Conservation (phyloP, 2,888 invertebrate genomes). For the Zaprionus bogoriensis region DNA sequence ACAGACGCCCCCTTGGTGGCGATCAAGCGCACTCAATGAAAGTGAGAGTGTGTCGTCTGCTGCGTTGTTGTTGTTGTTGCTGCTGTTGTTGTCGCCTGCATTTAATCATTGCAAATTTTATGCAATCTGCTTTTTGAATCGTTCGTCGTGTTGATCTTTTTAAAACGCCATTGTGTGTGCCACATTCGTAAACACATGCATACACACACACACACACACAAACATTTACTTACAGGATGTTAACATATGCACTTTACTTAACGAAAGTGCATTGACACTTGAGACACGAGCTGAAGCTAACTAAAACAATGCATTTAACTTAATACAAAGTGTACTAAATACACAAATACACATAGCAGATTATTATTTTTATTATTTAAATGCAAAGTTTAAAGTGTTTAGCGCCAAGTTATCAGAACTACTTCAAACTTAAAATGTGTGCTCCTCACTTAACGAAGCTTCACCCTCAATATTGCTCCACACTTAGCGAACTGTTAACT, state of each 20-base stretch:
- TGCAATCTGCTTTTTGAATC: constrained; percentile 62
- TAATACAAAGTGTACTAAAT: constrained; percentile 1
- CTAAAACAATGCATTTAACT: no score
- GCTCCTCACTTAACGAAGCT: constrained; percentile 9
- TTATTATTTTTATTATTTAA: no score
- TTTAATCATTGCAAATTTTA: constrained; percentile 76
- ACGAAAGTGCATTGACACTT: constrained; percentile 64
- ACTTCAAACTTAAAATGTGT: no score
- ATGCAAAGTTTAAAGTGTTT: no score
- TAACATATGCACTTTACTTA: constrained; percentile 28
- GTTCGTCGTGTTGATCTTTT: constrained; percentile 55
- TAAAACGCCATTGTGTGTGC: constrained; percentile 51
- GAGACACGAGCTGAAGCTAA: constrained; percentile 2
- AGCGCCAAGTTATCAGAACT: no score
- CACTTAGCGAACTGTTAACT: not conserved
- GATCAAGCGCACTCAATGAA: constrained; percentile 43
- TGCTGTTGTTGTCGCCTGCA: constrained; percentile 40
- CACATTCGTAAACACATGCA: no score
- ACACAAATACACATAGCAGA: no score
- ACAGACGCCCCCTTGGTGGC: not conserved
- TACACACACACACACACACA: not conserved
- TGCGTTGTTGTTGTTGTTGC: not conserved
- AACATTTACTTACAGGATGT: no score
- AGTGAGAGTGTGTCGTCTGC: constrained; percentile 54
- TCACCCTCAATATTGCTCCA: not conserved